Evolutionary conservation across 2,797 vertebrate genomes (phyloP).

Genomic region (Anguilla pacifica): DNA sequence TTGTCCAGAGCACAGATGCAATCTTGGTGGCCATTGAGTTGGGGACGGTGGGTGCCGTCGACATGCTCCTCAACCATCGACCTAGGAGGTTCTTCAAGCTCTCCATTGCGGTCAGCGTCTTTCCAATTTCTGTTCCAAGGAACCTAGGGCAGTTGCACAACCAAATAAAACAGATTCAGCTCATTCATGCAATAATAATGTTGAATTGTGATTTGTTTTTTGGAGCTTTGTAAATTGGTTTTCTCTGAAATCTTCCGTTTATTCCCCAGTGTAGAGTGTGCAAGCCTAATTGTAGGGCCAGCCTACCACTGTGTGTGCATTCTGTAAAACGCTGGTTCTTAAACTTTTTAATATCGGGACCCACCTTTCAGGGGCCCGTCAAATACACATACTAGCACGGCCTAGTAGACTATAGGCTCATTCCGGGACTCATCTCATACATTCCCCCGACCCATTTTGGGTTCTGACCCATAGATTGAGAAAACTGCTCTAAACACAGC

Average conservation of each 20-base stretch:
- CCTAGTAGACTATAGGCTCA: too few species aligned
- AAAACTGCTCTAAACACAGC: too few species aligned
- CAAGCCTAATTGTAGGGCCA: background rate
- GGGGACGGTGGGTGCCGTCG: constrained; percentile 96
- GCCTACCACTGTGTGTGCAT: background rate
- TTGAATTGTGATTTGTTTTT: background rate
- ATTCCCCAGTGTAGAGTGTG: background rate
- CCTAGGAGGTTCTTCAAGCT: constrained; percentile 91
- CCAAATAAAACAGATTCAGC: background rate
- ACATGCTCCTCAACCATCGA: constrained; percentile 94
- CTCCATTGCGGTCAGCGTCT: constrained; percentile 87
- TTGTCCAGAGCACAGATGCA: constrained; percentile 86
- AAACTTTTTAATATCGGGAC: background rate
- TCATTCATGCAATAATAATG: background rate
- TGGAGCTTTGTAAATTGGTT: background rate
- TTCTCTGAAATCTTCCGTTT: background rate
- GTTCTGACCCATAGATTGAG: too few species aligned
- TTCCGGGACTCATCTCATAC: too few species aligned
- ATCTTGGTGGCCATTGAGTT: constrained; percentile 96
- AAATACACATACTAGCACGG: too few species aligned
- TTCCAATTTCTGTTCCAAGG: background rate
- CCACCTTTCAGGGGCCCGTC: too few species aligned
- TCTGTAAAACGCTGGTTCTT: background rate
- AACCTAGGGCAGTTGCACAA: background rate
- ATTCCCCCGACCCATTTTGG: too few species aligned